Conservation (phyloP, 2,113 vertebrate genomes). For the Vimba vimba region DNA sequence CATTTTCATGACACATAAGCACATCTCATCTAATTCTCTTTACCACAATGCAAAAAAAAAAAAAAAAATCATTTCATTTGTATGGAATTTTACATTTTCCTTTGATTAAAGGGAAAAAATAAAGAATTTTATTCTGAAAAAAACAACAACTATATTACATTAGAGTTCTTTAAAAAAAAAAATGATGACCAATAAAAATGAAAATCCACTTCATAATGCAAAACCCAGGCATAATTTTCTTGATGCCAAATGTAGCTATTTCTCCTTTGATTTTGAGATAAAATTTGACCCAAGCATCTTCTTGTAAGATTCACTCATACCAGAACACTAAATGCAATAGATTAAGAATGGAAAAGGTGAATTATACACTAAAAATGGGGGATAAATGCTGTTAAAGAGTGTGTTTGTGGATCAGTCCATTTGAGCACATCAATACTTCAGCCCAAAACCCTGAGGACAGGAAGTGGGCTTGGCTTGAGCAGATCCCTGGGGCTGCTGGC, state of each 20-base stretch:
- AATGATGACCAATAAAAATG: neutral
- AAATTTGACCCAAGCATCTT: too few species aligned
- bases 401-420: conserved; percentile 34
- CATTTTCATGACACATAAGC: neutral
- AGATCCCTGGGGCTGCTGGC: conserved; percentile 60
- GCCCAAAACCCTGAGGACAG: conserved; percentile 52
- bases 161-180: neutral
- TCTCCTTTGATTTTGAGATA: neutral
- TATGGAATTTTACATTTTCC: neutral
- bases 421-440: conserved; percentile 35
- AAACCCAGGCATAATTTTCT: neutral
- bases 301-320: neutral
- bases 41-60: neutral
- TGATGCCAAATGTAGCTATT: neutral
- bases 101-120: neutral
- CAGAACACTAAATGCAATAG: neutral
- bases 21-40: neutral
- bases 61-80: neutral
- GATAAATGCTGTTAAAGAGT: neutral
- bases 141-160: neutral
- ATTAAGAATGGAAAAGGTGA: neutral
- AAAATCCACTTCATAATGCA: neutral
- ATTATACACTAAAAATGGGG: neutral
- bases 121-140: too few species aligned
- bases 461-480: conserved; percentile 45